Conservation (phyloP, 2,797 vertebrate species). For the Macropodus opercularis region DNA sequence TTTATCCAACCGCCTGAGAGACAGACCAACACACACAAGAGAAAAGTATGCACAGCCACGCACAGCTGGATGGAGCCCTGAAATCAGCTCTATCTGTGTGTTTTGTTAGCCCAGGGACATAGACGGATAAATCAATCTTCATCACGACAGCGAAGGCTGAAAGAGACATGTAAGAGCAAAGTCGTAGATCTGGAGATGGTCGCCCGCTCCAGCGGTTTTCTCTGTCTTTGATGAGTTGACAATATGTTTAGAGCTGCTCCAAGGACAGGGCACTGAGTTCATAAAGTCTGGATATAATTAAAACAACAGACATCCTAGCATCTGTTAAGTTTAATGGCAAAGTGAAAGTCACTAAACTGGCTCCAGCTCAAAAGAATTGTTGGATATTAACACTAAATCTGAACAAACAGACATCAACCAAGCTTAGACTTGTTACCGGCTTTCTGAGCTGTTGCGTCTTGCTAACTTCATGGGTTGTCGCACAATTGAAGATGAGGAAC, state of each 20-base stretch:
- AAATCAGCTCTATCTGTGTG: constrained; percentile 37
- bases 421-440: not conserved
- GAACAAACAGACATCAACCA: constrained; percentile 6
- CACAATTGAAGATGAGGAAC: not conserved
- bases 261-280: constrained; percentile 60
- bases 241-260: constrained; percentile 53
- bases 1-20: constrained; percentile 29
- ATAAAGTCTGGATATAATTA: constrained; percentile 51
- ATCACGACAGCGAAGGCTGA: constrained; percentile 39
- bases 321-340: constrained; percentile 32
- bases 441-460: constrained; percentile 26
- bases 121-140: constrained; percentile 55
- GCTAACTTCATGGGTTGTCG: constrained; percentile 9
- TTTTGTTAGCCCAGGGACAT: constrained; percentile 51
- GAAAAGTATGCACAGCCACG: constrained; percentile 30
- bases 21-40: constrained; percentile 11
- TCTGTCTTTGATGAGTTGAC: constrained; percentile 64
- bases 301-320: constrained; percentile 43
- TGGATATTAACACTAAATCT: constrained; percentile 7
- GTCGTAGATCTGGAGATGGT: constrained; percentile 45
- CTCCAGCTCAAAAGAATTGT: constrained; percentile 10
- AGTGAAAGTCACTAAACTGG: constrained; percentile 15
- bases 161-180: constrained; percentile 11
- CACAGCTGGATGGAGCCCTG: constrained; percentile 19
- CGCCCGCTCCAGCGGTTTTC: constrained; percentile 17